Evolutionary conservation across 2,888 invertebrate genomes (phyloP), one percentile per base, ranked within the genome.

Genomic region (Helleia helle): DNA sequence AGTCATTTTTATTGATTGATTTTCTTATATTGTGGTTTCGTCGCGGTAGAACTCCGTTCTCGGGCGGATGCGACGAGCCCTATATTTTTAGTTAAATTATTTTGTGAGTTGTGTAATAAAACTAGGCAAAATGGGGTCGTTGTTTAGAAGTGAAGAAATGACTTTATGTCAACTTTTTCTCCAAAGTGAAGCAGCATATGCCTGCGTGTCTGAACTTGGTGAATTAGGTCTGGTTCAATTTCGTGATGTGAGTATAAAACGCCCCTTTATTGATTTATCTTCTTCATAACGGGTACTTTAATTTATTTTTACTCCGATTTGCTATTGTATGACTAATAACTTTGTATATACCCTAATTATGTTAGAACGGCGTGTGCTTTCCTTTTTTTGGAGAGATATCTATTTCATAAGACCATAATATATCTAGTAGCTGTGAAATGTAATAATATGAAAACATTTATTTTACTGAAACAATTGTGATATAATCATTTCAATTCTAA

Each of bases 61-160:
- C 71, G 71, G 71, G 71, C 80, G 58, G 56, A 57, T 58, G 81
- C 72, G 81, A 73, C 81, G 72, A 59, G 62, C 57, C 64, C 58
- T 36, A 55, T 58, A 59, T 56, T 56, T 46, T 51, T 57, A 53
- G 61, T 62, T 54, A 59, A 51, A 56, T 58, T 54, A 51, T 58
- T 58, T 65, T 55, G 58, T 61, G 53, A 59, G 59, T 60, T 59
- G 69, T 72, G 70, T 61, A 52, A 57, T 50, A 58, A 58, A 70
- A 62, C 47, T 58, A 58, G 60, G 51, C 62, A 83, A 76, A 58
- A 94, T 94, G 94, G 94, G 93, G 74, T 94, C 95, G 70, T 87
- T 98, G 71, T 98, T 97, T 84, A 91, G 97, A 58, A 97, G 97
- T 87, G 97, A 98, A 81, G 96, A 97, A 88, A 99, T 99, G 98